Evolutionary conservation across 2,888 invertebrate species (phyloP), one percentile per base, ranked within the genome.

Genomic region (Stenodera caucasica): DNA sequence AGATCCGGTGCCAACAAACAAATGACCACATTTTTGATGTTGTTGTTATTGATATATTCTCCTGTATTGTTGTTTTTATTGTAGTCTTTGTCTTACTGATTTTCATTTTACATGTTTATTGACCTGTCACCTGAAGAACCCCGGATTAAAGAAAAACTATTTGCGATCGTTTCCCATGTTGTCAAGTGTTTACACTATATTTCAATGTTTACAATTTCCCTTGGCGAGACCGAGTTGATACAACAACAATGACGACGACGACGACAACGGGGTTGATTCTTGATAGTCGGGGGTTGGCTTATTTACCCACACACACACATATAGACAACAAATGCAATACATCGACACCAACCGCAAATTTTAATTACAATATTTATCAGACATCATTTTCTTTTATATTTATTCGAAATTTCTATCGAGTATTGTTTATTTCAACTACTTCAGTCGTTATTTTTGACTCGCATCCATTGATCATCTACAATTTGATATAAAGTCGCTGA

Each of bases 161-260:
- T 66, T 63, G 63, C 58, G 49, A 61, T 58, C 49, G 49, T 61
- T 65, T 51, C 64, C 61, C 57, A 58, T 57, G 50, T 56, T 61
- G 65, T 65, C 68, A 66, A 66, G 67, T 69, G 67, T 67, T 69
- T 69, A 67, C 67, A 68, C 67, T 66, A 69, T 69, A 69, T 69
- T 69, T 67, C 69, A 67, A 63, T 69, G 67, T 69, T 69, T 67
- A 57, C 55, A 58, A 49, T 40, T 54, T 54, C 37, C 53, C 53
- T 53, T 53, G 53, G 32, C 33, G 33, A 32, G 53, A 32, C 32
- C 53, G 11, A 35, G 53, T 30, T 53, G 53, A 35, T 53, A 33
- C 45, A 45, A 23, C 45, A 45, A 45, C 18, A 40, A 18, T 18
- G 0, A 18, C 18, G 18, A 40, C 23, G n/a, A 45, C 23, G 23